Evolutionary conservation across 2,113 vertebrate genomes (phyloP), one percentile per base, ranked within the genome.

Genomic region (Syngnathus scovelli): DNA sequence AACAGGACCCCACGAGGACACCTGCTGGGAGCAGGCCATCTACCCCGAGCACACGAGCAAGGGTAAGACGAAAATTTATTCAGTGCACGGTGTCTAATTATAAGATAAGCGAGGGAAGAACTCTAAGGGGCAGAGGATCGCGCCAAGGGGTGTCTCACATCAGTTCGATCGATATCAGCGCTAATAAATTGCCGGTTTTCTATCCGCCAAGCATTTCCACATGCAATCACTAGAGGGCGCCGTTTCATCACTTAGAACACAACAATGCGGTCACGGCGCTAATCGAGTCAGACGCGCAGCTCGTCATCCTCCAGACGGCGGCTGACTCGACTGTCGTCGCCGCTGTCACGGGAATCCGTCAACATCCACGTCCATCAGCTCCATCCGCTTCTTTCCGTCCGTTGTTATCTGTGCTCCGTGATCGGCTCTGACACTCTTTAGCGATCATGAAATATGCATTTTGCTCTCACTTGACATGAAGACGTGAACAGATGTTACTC

Each of bases 21-120:
- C 94, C 0, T 99, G 97, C 79, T 99, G 97, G 97, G 97, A 99
- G 61, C 96, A 99, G 84, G 96, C 96, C 74, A 91, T 99, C 71
- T 99, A 96, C 79, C 96, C 97, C 0, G 85, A 95, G n/a, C 93
- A 96, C 77, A 90, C 81, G 54, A 81, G 90, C 39, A 73, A 81
- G 5, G 91, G 97, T 98, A 88, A 1, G 89, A 81, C 4, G 5
- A 7, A 1, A 15, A 41, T n/a, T 54, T 38, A 12, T 55, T 38
- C 7, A 16, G 23, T 64, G 46, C 38, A n/a, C 19, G 1, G 38
- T 7, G 7, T 39, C 39, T 7, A 49, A 49, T 49, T 7, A 19
- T 2, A 16, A 49, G 46, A 18, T 6, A 19, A 7, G 18, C 7
- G n/a, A 51, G 13, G 44, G 16, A 51, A 51, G 48, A n/a, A n/a